Evolutionary conservation across 92 coral and sea anemone species (phyloP).

Genomic region (Pocillopora meandrina): DNA sequence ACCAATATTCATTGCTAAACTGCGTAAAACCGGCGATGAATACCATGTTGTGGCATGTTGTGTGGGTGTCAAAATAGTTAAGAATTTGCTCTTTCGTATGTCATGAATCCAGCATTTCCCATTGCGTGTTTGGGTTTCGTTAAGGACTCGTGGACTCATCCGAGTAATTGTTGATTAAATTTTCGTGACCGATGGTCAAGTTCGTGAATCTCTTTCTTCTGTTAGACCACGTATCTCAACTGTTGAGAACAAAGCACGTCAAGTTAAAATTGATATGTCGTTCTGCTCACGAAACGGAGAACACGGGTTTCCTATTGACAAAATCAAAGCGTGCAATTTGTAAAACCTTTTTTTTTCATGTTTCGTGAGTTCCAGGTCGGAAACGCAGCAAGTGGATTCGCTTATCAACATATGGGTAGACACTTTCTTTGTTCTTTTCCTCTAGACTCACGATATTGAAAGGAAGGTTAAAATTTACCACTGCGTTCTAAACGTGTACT

Average conservation of each 20-base stretch:
- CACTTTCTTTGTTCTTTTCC: slow-evolving; percentile 21
- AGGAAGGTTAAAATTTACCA: slow-evolving; percentile 1
- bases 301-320: neutral
- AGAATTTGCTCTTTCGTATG: slow-evolving; percentile 5
- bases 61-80: neutral
- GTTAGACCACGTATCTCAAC: slow-evolving; percentile 26
- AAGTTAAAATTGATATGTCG: neutral
- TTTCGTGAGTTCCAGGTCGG: slow-evolving; percentile 20
- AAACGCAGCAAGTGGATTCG: slow-evolving; percentile 6
- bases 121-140: slow-evolving; percentile 29
- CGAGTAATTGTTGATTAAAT: neutral
- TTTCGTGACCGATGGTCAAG: slow-evolving; percentile 41
- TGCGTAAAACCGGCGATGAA: slow-evolving; percentile 22
- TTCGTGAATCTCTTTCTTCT: slow-evolving; percentile 12
- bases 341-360: neutral
- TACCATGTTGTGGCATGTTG: slow-evolving; percentile 14
- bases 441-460: slow-evolving; percentile 24
- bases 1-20: slow-evolving; percentile 30
- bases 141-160: slow-evolving; percentile 21
- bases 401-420: slow-evolving; percentile 1
- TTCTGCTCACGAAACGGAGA: neutral
- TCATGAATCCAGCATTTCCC: neutral
- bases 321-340: neutral
- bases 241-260: neutral
- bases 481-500: neutral